Conservation (phyloP, 2,888 invertebrate genomes). For the Gerris lacustris region DNA sequence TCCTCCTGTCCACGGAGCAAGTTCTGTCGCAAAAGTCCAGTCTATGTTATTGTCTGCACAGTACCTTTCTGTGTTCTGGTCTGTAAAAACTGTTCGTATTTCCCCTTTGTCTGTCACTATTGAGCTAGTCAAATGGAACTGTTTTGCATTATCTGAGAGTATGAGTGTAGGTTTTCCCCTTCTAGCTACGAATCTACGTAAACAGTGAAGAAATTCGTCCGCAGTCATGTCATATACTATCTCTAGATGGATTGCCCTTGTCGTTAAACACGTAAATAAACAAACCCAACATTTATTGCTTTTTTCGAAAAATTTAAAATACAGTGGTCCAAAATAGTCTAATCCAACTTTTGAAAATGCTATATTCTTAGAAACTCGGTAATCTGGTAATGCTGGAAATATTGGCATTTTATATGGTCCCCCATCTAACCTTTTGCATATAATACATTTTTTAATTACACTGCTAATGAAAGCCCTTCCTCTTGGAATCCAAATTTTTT, state of each 20-base stretch:
- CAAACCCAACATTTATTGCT: slow-evolving; percentile 31
- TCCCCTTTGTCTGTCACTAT: neutral
- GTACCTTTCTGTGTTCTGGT: neutral
- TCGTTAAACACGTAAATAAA: slow-evolving; percentile 7
- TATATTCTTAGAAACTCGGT: neutral
- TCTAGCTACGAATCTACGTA: slow-evolving; percentile 9
- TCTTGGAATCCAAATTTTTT: no score
- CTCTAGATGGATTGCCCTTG: slow-evolving; percentile 13
- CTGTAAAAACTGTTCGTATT: neutral
- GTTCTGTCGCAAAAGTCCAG: slow-evolving; percentile 4
- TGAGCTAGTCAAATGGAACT: slow-evolving; percentile 1
- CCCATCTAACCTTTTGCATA: neutral
- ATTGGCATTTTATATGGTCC: neutral
- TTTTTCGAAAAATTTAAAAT: neutral
- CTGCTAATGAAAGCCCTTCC: no score
- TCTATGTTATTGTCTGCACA: neutral
- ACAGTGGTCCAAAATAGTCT: neutral
- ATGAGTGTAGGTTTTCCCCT: slow-evolving; percentile 2
- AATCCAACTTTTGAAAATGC: neutral
- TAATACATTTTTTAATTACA: no score
- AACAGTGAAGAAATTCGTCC: slow-evolving; percentile 4
- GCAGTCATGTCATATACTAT: slow-evolving; percentile 10
- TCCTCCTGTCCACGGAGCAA: slow-evolving; percentile 13
- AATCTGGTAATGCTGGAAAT: neutral
- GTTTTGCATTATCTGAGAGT: slow-evolving; percentile 14